Conservation (phyloP, 2,113 vertebrate genomes). For the Ahaetulla prasina region DNA sequence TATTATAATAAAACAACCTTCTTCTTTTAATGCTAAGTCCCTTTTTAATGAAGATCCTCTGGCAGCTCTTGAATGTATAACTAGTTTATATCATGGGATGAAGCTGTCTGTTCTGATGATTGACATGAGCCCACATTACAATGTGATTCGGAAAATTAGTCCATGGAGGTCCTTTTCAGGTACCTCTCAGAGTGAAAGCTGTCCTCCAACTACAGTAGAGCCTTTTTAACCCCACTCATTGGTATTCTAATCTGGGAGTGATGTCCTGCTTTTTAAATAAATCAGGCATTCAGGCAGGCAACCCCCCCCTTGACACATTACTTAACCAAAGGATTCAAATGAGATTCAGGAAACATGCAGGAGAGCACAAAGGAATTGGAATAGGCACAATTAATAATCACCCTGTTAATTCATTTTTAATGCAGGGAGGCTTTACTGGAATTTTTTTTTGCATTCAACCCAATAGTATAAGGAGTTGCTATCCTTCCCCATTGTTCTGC, state of each 20-base stretch:
- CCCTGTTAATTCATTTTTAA: constrained; percentile 98
- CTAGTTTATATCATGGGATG: constrained; percentile 99
- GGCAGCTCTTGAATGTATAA: constrained; percentile 89
- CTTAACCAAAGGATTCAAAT: constrained; percentile 95
- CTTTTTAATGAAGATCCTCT: constrained; percentile 86
- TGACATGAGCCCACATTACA: constrained; percentile 99
- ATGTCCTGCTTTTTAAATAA: constrained; percentile 98
- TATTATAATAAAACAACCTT: constrained; percentile 80
- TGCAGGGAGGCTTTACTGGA: constrained; percentile 76
- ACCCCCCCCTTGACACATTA: constrained; percentile 94
- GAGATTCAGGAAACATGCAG: constrained; percentile 98
- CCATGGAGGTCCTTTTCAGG: constrained; percentile 97
- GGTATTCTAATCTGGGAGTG: constrained; percentile 96
- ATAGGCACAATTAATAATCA: constrained; percentile 99
- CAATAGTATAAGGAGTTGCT: constrained; percentile 70
- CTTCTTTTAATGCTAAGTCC: constrained; percentile 76
- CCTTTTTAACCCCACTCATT: constrained; percentile 99
- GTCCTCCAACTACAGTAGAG: constrained; percentile 96
- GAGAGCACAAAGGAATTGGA: constrained; percentile 95
- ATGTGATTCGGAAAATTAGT: constrained; percentile 99
- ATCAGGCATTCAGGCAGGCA: constrained; percentile 90
- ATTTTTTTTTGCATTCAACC: constrained; percentile 70
- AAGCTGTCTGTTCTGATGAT: constrained; percentile 99
- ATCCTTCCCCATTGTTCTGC: constrained; percentile 67
- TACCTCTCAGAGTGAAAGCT: constrained; percentile 93